Percentiles rank a stretch among this genome's conserved stretches.
Conservation (phyloP, 2,888 invertebrate species). For the Drosophila infuscata region DNA sequence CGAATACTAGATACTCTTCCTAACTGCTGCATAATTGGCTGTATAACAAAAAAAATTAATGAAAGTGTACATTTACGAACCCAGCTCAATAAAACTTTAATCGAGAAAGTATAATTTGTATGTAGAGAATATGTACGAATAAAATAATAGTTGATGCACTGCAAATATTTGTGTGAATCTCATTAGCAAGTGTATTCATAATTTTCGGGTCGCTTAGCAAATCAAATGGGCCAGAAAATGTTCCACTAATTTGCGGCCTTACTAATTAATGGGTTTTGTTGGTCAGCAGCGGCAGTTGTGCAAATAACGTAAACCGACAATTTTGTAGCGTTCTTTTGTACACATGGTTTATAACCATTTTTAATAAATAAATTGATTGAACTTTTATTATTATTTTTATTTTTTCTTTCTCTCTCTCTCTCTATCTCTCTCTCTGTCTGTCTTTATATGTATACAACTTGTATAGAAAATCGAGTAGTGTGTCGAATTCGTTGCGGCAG, state of each 20-base stretch:
- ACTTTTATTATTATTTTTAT: constrained; percentile 39
- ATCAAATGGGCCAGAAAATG: constrained; percentile 44
- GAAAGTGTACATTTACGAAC: background rate
- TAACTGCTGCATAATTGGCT: background rate
- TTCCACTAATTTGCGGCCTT: constrained; percentile 76
- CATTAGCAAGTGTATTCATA: constrained; percentile 14
- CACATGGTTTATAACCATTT: constrained; percentile 36
- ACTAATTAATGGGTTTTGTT: constrained; percentile 72
- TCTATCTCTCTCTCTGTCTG: background rate
- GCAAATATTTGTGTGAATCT: background rate
- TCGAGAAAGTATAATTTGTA: background rate
- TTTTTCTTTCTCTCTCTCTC: background rate
- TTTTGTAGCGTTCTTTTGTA: constrained; percentile 21
- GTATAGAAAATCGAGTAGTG: constrained; percentile 9
- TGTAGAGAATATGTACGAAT: background rate
- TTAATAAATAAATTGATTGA: constrained; percentile 71
- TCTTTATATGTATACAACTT: background rate
- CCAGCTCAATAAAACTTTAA: background rate
- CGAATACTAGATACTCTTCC: constrained; percentile 16
- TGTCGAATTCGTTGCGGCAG: constrained; percentile 64
- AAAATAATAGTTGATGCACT: background rate
- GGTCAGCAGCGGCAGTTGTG: constrained; percentile 20
- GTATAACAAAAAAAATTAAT: background rate
- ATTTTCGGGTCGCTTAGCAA: constrained; percentile 18
- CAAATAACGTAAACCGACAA: constrained; percentile 36